These are phyloP conservation scores for Lumbricus terrestris DNA, from an alignment of 2,888 invertebrate species.

Conservation along the genomic window DNA sequence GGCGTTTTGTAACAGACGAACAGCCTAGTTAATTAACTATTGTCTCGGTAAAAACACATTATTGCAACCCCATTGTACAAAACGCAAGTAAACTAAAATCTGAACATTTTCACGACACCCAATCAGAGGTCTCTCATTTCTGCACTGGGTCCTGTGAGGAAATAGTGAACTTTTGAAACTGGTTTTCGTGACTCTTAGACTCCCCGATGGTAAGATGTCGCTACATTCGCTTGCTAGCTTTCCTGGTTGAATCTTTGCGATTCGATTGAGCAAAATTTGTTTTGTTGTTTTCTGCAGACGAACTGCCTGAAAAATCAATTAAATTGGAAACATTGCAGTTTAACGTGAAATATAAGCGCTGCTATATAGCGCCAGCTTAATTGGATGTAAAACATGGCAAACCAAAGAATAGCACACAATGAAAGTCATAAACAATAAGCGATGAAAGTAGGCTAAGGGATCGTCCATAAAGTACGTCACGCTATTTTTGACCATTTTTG, in stretches of 20 bases:
- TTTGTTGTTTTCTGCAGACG: background rate
- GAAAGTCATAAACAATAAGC: too few relatives aligned
- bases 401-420: too few relatives aligned
- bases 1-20: background rate
- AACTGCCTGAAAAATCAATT: background rate
- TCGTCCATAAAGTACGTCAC: too few relatives aligned
- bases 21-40: background rate
- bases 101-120: background rate
- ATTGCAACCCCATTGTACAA: background rate
- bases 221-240: background rate
- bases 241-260: background rate
- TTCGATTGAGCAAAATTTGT: background rate
- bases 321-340: background rate
- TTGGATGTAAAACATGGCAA: too few relatives aligned
- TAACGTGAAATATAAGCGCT: background rate
- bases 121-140: background rate
- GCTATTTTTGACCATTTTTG: too few relatives aligned
- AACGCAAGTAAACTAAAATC: background rate
- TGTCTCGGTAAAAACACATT: background rate
- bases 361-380: too few relatives aligned
- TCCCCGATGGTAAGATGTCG: background rate
- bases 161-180: background rate
- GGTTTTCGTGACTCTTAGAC: background rate
- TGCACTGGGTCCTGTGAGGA: background rate
- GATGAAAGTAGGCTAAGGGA: too few relatives aligned